Evolutionary conservation across 2,888 invertebrate genomes (phyloP), one percentile per base, ranked within the genome.

Genomic region (Sphinx pinastri): DNA sequence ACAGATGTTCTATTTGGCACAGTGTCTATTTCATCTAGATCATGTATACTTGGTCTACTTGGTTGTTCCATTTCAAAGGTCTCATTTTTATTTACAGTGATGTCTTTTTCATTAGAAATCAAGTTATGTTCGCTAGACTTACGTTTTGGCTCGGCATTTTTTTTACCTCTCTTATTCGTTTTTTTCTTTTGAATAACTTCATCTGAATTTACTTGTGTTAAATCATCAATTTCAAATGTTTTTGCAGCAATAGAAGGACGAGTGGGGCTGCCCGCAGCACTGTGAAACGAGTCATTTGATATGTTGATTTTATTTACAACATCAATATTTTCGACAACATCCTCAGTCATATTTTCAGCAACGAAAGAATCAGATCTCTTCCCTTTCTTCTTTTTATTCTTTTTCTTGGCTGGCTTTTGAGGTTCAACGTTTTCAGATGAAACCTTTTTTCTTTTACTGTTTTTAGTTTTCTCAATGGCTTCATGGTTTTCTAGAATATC

Each of bases 271-370:
- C 87, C 88, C 5, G 88, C 87, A 87, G 92, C 92, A 73, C 91
- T 92, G 71, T 92, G 87, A 70, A 88, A 92, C 16, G 92, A 92
- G 49, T 92, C 91, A n/a, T 77, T 68, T 12, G 91, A 91, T 47
- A 76, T 76, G 70, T 80, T 80, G 68, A 83, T 86, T 54, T 77
- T 81, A 70, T 88, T 85, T 6, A 80, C 49, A 19, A 67, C 69
- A 19, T 55, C 38, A 38, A 8, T 55, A 49, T 45, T 71, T 45
- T 72, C 76, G 63, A 71, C 68, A 25, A 68, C 25, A 38, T 74
- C 72, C 59, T 71, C 70, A 57, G 75, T 70, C 68, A 59, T 7
- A 60, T 82, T 79, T 60, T 86, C 82, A 51, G 80, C 72, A 38
- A 78, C 69, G 2, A 76, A 72, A 11, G 79, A 80, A 70, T 76